Conservation (phyloP, 2,888 invertebrate genomes). For the Gastrophysa polygoni region DNA sequence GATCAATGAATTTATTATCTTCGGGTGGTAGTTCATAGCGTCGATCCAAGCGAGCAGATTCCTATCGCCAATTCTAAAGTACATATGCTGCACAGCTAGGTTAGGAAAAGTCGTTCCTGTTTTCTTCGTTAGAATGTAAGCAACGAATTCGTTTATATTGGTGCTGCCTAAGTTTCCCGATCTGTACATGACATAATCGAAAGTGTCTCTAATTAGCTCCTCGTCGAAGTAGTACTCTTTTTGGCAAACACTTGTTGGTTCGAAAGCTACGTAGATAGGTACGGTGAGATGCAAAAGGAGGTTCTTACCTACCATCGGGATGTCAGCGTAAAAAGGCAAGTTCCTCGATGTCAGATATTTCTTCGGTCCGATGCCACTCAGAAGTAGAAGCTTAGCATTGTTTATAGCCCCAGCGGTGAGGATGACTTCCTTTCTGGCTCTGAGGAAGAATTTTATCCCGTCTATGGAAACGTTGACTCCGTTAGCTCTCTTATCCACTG, state of each 20-base stretch:
- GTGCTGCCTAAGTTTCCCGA: constrained; percentile 59
- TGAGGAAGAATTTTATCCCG: constrained; percentile 31
- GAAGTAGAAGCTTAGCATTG: constrained; percentile 66
- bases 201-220: constrained; percentile 58
- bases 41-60: constrained; percentile 45
- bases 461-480: constrained; percentile 40
- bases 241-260: constrained; percentile 16
- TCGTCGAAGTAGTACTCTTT: constrained; percentile 43
- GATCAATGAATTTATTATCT: constrained; percentile 42
- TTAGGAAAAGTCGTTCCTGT: constrained; percentile 50
- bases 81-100: constrained; percentile 41
- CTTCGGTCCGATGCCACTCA: constrained; percentile 64
- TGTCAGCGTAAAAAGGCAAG: constrained; percentile 40
- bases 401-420: constrained; percentile 67
- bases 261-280: constrained; percentile 37
- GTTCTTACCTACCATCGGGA: constrained; percentile 40
- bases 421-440: constrained; percentile 64
- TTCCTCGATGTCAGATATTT: constrained; percentile 52
- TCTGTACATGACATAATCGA: constrained; percentile 60
- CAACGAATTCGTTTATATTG: constrained; percentile 58
- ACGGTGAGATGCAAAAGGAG: constrained; percentile 65
- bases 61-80: constrained; percentile 48
- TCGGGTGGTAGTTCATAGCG: constrained; percentile 39
- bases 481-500: constrained; percentile 60
- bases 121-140: constrained; percentile 59